Base-by-base conservation (phyloP, 2,888 invertebrate species). In the Aphrophora alni region DNA sequence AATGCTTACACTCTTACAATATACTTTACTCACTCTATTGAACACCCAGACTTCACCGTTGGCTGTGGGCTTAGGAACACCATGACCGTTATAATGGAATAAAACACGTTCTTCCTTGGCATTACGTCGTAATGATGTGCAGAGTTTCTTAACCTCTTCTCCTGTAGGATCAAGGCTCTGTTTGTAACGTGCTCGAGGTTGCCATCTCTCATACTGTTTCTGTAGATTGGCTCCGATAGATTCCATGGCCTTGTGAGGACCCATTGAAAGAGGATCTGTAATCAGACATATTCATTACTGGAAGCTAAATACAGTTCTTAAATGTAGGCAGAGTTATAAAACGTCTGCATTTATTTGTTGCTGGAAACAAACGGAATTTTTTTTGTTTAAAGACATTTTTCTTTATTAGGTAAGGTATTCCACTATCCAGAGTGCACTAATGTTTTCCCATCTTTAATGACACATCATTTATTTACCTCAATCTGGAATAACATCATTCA, bases 11-110 rank as follows among this genome's bases (percentile, higher is more conserved):
- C n/a, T n/a, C n/a, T n/a, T n/a, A n/a, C n/a, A n/a, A n/a, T n/a
- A n/a, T 14, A 44, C 17, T 44, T 21, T 21, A 86, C 89, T 88
- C 88, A 96, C 96, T 90, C 95, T 93, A 89, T 99, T 99, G 90
- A 99, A 99, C 3, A 99, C 98, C 99, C 99, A 99, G 86, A 99
- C 97, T 91, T 99, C 99, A 10, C 99, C 99, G 89, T 99, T 99
- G 24, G 93, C 91, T 12, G 99, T 99, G 38, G 99, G 99, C 88
- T 95, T 95, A 69, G 99, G 99, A 81, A 99, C 99, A 21, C 99
- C 99, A 88, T 99, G 99, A 0, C 99, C 99, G 89, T 99, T 99
- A 89, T 99, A 99, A 89, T 99, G 99, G 89, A 99, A 99, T 78
- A 99, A 90, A 51, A 99, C 98, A 83, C 99, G 92, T 88, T 99